A percentile compares a stretch with the other conserved stretches of the same genome.
Conservation (phyloP, 2,113 vertebrate genomes). For the Canis aureus region DNA sequence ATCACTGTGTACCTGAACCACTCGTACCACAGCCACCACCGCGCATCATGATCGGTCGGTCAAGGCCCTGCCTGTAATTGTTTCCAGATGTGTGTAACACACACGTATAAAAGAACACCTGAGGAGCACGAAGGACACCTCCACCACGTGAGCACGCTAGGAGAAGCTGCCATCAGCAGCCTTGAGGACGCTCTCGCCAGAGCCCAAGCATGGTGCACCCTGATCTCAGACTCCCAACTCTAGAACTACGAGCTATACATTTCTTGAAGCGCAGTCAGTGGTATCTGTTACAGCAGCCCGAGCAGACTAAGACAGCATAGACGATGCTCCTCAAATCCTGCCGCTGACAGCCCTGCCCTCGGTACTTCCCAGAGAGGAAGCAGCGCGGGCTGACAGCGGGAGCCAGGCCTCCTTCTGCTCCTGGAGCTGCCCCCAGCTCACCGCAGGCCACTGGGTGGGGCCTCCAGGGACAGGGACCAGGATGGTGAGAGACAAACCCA, state of each 20-base stretch:
- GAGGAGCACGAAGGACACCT: rapidly evolving
- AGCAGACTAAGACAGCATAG: rapidly evolving
- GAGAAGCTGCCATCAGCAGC: rapidly evolving
- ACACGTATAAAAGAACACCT: not conserved
- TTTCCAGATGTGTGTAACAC: not conserved
- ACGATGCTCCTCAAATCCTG: rapidly evolving
- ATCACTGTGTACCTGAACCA: not conserved
- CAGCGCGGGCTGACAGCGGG: rapidly evolving
- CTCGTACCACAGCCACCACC: not conserved
- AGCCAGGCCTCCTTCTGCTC: not conserved
- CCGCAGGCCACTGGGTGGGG: not conserved
- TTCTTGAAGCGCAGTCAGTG: not conserved
- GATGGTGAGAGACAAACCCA: not conserved
- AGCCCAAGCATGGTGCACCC: not conserved
- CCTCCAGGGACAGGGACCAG: not conserved
- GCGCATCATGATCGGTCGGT: not conserved
- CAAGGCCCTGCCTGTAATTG: not conserved
- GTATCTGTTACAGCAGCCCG: rapidly evolving
- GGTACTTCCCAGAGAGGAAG: not conserved
- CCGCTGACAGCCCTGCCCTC: rapidly evolving
- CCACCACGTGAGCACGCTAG: rapidly evolving
- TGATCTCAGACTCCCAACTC: not conserved
- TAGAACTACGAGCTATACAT: rapidly evolving
- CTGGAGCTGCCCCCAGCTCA: not conserved
- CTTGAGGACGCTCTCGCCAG: not conserved